A percentile compares a stretch with the other conserved stretches of the same genome.
Conservation (phyloP, 2,113 vertebrate genomes). For the Tonatia bakeri region DNA sequence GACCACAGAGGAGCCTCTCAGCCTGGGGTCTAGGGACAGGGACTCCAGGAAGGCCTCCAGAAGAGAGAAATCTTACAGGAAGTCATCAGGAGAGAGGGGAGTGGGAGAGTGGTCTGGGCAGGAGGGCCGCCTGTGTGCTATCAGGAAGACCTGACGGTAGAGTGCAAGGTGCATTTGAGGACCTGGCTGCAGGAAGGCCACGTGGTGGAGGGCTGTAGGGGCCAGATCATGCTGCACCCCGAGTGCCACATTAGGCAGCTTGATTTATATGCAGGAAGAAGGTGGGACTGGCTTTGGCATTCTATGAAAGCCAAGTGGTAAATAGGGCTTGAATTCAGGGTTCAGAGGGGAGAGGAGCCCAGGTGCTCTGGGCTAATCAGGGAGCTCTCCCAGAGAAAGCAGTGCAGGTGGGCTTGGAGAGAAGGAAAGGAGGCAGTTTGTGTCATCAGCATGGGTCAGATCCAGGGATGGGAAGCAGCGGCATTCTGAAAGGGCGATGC, state of each 20-base stretch:
- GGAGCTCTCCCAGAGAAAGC: not conserved
- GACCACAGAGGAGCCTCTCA: not conserved
- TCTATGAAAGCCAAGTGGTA: not conserved
- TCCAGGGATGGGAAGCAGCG: not conserved
- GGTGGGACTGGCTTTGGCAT: not conserved
- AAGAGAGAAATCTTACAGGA: not conserved
- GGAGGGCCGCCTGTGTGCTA: rapidly evolving
- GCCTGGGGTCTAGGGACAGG: not conserved
- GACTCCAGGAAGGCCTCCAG: not conserved
- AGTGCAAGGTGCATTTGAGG: not conserved
- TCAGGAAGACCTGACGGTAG: not conserved
- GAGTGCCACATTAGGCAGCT: not conserved
- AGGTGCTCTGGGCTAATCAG: not conserved
- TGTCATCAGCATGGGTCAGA: not conserved
- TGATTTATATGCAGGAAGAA: not conserved
- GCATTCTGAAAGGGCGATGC: not conserved
- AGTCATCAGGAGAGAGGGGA: not conserved
- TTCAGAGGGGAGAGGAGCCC: not conserved
- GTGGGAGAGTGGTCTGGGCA: not conserved
- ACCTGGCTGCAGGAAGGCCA: not conserved
- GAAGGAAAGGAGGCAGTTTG: not conserved
- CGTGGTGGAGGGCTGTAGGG: not conserved
- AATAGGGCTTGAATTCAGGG: not conserved
- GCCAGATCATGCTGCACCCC: not conserved
- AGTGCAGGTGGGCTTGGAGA: not conserved